Percentiles rank a stretch among this genome's conserved stretches.
These are phyloP conservation scores for Microtus ochrogaster DNA, from an alignment of 2,113 vertebrate species.

Conservation along the genomic window DNA sequence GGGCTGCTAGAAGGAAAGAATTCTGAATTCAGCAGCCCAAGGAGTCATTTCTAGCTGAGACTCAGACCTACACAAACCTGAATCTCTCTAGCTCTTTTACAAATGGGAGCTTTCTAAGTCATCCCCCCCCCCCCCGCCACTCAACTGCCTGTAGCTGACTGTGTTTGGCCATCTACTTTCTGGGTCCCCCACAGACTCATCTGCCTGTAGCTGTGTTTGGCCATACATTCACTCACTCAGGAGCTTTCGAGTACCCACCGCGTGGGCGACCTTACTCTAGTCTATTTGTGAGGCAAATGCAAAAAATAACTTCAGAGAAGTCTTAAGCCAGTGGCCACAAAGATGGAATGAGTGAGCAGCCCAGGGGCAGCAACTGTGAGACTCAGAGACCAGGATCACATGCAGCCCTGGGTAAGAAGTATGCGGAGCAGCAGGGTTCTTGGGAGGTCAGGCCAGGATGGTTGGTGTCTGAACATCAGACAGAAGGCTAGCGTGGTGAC, in stretches of 20 bases:
- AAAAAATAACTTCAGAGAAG: not conserved
- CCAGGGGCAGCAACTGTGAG: fast-evolving
- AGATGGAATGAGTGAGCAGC: fast-evolving
- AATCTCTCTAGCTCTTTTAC: not conserved
- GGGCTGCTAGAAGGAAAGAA: not conserved
- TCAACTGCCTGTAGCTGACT: not conserved
- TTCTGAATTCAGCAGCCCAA: not conserved
- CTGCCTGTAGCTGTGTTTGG: not conserved
- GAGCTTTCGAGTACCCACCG: not conserved
- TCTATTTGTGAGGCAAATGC: not conserved
- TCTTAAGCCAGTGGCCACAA: not conserved
- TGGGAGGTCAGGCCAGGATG: not conserved
- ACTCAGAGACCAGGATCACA: fast-evolving
- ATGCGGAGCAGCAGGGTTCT: not conserved
- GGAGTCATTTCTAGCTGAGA: not conserved
- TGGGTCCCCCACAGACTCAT: not conserved
- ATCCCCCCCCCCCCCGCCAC: not conserved
- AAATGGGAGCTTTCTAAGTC: not conserved
- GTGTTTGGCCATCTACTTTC: not conserved
- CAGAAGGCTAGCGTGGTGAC: not conserved
- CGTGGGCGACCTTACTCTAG: not conserved
- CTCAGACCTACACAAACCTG: not conserved
- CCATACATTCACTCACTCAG: not conserved
- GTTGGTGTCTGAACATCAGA: not conserved
- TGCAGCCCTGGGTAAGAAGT: not conserved